phyloP scores from a whole-genome alignment of 2,113 vertebrate genomes.

The Hippocampus guttulatus region DNA sequence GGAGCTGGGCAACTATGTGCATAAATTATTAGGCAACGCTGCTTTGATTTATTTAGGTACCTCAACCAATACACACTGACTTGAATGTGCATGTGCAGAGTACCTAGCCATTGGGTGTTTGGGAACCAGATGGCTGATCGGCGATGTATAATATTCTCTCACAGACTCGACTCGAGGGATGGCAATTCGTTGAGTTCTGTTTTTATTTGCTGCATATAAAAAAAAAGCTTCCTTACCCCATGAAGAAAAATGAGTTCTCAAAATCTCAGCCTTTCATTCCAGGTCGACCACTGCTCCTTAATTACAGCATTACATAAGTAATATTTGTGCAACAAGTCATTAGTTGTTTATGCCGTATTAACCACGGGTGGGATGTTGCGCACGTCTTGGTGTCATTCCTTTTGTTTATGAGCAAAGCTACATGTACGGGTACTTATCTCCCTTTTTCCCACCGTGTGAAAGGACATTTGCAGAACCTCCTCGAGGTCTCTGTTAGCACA shows the following conservation, averaged over 20 bases:
- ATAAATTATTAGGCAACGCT: slow-evolving; percentile 45
- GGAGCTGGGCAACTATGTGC: slow-evolving; percentile 38
- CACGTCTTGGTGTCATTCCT: slow-evolving; percentile 2
- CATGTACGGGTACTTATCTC: not conserved
- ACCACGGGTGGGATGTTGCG: slow-evolving; percentile 17
- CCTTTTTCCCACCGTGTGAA: slow-evolving; percentile 19
- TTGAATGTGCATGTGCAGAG: not conserved
- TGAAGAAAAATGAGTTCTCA: not conserved
- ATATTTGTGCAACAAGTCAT: slow-evolving; percentile 4
- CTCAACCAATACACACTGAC: slow-evolving; percentile 7
- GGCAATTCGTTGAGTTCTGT: no score
- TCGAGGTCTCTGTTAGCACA: slow-evolving; percentile 40
- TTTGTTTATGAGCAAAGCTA: not conserved
- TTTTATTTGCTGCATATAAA: not conserved
- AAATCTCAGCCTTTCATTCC: slow-evolving; percentile 5
- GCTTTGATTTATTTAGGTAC: slow-evolving; percentile 35
- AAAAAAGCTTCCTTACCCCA: not conserved
- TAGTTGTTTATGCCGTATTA: slow-evolving; percentile 14
- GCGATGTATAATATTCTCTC: no score
- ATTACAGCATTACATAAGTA: slow-evolving; percentile 17
- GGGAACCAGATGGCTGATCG: no score
- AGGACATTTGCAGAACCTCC: slow-evolving; percentile 41
- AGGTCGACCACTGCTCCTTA: not conserved
- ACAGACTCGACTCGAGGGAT: no score
- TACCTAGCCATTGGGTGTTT: no score